Evolutionary conservation across 2,888 invertebrate species (phyloP).

Genomic region (Isotomurus palustris): DNA sequence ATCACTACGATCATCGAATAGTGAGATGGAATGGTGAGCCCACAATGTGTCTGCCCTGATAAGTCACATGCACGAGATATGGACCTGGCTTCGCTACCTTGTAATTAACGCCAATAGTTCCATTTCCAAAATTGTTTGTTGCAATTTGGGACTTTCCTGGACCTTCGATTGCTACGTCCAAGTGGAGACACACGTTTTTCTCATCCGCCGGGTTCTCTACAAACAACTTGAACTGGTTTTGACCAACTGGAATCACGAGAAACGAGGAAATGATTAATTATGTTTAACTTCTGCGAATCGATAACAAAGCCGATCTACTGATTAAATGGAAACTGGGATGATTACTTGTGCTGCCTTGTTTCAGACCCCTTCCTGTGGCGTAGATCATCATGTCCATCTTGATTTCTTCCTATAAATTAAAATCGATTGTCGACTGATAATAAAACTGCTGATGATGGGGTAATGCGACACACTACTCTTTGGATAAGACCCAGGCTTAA

Average conservation of each 20-base stretch:
- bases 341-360: constrained; percentile 29
- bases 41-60: constrained; percentile 29
- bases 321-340: too few relatives aligned
- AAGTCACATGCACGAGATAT: constrained; percentile 26
- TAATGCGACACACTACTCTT: too few relatives aligned
- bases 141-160: constrained; percentile 31
- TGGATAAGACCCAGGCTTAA: too few relatives aligned
- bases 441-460: background rate
- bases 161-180: constrained; percentile 36
- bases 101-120: constrained; percentile 33
- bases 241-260: constrained; percentile 18
- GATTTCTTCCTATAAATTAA: too few relatives aligned
- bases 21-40: constrained; percentile 26
- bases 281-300: background rate
- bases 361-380: constrained; percentile 34
- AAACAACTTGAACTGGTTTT: constrained; percentile 37
- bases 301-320: background rate
- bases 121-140: constrained; percentile 34
- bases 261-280: background rate
- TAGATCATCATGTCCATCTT: constrained; percentile 25
- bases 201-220: constrained; percentile 36
- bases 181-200: constrained; percentile 29
- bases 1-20: constrained; percentile 9
- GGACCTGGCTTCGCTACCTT: constrained; percentile 23
- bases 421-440: background rate